Evolutionary conservation across 1,140 invertebrate genomes (phyloP).

Genomic region (Paramacrobiotus metropolitanus): DNA sequence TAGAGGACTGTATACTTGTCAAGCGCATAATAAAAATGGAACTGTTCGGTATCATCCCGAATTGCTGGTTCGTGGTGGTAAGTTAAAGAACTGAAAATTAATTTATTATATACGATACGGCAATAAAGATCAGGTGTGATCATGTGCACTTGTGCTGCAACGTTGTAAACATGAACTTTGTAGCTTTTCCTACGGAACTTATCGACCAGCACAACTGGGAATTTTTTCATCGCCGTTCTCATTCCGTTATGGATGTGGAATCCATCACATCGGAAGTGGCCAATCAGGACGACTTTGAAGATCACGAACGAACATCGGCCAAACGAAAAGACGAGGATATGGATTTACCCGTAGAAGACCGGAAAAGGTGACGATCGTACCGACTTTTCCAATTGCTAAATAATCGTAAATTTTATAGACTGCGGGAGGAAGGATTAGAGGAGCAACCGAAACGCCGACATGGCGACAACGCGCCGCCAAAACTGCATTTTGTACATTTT

Average conservation of each 20-base stretch:
- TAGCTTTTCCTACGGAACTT: not conserved
- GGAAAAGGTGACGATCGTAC: not conserved
- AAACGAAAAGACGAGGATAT: not conserved
- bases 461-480: not conserved
- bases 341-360: not conserved
- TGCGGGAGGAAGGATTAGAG: too few relatives aligned
- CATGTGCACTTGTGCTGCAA: too few relatives aligned
- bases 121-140: too few relatives aligned
- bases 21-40: not conserved
- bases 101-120: too few relatives aligned
- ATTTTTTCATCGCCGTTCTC: not conserved
- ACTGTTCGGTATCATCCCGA: slow-evolving; percentile 1
- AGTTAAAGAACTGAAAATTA: not conserved
- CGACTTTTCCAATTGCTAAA: not conserved
- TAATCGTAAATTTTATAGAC: too few relatives aligned
- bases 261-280: slow-evolving; percentile 1
- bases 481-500: not conserved
- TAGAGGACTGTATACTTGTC: slow-evolving; percentile 7
- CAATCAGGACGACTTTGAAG: not conserved
- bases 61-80: not conserved
- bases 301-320: not conserved
- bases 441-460: not conserved
- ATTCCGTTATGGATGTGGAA: slow-evolving; percentile 1
- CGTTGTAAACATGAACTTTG: too few relatives aligned
- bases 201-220: slow-evolving; percentile 1